Conservation (phyloP, 2,888 invertebrate species). For the Stictocephala bisonia region DNA sequence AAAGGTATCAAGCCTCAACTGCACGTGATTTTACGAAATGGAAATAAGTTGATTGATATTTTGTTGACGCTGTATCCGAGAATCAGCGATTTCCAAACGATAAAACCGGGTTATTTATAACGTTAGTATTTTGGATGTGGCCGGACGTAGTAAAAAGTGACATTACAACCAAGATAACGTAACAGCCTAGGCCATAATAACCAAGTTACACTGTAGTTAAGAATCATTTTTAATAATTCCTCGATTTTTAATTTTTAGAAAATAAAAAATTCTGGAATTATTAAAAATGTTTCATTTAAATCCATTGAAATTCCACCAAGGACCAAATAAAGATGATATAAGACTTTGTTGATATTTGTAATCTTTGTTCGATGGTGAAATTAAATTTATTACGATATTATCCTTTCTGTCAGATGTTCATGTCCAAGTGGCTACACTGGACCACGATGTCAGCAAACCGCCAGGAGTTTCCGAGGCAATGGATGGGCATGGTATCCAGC, state of each 20-base stretch:
- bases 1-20: too few species aligned
- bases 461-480: conserved; percentile 92
- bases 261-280: too few species aligned
- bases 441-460: conserved; percentile 96
- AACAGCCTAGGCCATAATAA: conserved; percentile 5
- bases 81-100: not conserved
- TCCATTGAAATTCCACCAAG: too few species aligned
- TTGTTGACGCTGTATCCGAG: not conserved
- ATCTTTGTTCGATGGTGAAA: too few species aligned
- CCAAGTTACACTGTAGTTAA: conserved; percentile 8
- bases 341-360: not conserved
- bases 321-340: too few species aligned
- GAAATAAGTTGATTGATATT: too few species aligned
- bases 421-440: conserved; percentile 95
- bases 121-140: not conserved
- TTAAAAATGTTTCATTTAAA: too few species aligned
- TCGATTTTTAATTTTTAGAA: too few species aligned
- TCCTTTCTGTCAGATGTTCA: conserved; percentile 74
- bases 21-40: too few species aligned
- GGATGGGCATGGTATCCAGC: conserved; percentile 99
- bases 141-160: not conserved
- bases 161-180: not conserved
- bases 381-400: too few species aligned
- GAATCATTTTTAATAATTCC: too few species aligned
- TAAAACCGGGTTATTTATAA: not conserved